These are phyloP conservation scores for Monarcha castaneiventris DNA, from an alignment of 2,113 vertebrate genomes.

Conservation along the genomic window DNA sequence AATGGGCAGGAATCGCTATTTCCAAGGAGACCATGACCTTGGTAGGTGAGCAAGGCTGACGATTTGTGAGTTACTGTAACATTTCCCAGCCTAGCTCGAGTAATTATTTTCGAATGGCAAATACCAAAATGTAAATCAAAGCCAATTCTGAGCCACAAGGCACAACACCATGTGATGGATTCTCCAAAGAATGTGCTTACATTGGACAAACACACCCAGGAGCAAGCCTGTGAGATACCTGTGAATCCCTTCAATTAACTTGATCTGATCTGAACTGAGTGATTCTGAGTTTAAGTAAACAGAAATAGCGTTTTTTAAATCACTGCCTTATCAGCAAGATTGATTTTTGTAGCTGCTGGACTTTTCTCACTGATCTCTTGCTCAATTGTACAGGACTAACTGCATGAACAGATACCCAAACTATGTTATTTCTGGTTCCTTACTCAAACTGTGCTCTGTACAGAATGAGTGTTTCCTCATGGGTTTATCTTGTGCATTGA, in stretches of 20 bases:
- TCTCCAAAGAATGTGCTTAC: background rate
- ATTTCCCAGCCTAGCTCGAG: fast-evolving
- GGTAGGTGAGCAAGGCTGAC: background rate
- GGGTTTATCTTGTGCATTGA: background rate
- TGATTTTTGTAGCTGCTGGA: background rate
- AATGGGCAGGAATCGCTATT: background rate
- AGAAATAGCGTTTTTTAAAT: background rate
- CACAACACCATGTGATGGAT: fast-evolving
- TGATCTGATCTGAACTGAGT: background rate
- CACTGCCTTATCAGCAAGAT: background rate
- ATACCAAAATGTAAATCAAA: background rate
- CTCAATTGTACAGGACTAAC: background rate
- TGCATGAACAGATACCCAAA: background rate
- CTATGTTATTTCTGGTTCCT: background rate
- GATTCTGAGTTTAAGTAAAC: background rate
- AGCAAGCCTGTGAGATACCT: background rate
- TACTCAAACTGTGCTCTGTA: background rate
- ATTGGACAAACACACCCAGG: background rate
- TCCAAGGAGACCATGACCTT: background rate
- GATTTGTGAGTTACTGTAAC: background rate
- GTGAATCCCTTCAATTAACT: background rate
- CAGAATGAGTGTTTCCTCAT: background rate
- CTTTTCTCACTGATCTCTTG: background rate
- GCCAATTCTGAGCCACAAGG: background rate
- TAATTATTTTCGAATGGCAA: background rate